These are phyloP conservation scores for Vespertilio murinus DNA, from an alignment of 2,797 vertebrate species.

Conservation along the genomic window DNA sequence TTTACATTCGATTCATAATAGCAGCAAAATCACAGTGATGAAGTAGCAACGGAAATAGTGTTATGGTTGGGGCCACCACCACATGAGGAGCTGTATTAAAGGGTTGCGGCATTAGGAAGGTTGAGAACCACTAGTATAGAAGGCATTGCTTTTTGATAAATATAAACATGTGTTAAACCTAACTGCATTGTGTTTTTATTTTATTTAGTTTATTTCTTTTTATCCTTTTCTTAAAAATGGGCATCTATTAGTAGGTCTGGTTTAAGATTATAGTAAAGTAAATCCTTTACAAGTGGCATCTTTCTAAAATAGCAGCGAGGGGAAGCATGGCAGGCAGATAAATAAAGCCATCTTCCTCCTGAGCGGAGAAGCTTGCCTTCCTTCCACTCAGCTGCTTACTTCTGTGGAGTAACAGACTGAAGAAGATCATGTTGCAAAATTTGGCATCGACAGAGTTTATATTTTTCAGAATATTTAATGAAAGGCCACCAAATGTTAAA, in stretches of 20 bases:
- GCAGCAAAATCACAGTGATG: no score
- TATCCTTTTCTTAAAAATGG: neutral
- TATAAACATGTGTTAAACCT: neutral
- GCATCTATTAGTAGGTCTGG: neutral
- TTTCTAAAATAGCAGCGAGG: slow-evolving; percentile 46
- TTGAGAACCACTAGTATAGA: neutral
- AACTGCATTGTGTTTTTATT: slow-evolving; percentile 13
- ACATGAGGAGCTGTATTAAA: no score
- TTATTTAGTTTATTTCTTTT: neutral
- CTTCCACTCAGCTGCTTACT: slow-evolving; percentile 62
- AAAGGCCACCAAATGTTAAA: slow-evolving; percentile 82
- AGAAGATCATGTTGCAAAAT: slow-evolving; percentile 72
- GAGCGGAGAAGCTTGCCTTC: slow-evolving; percentile 51
- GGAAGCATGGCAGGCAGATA: slow-evolving; percentile 15
- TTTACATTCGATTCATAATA: no score
- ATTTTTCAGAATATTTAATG: slow-evolving; percentile 81
- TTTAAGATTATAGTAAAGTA: slow-evolving; percentile 22
- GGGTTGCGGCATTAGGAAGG: no score
- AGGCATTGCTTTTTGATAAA: slow-evolving; percentile 13
- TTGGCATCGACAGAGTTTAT: slow-evolving; percentile 77
- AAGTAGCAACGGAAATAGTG: no score
- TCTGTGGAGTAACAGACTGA: slow-evolving; percentile 73
- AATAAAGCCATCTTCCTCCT: slow-evolving; percentile 57
- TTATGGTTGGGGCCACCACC: no score
- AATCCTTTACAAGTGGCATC: slow-evolving; percentile 10